phyloP scores from a whole-genome alignment of 2,797 vertebrate species.

The Manis pentadactyla region DNA sequence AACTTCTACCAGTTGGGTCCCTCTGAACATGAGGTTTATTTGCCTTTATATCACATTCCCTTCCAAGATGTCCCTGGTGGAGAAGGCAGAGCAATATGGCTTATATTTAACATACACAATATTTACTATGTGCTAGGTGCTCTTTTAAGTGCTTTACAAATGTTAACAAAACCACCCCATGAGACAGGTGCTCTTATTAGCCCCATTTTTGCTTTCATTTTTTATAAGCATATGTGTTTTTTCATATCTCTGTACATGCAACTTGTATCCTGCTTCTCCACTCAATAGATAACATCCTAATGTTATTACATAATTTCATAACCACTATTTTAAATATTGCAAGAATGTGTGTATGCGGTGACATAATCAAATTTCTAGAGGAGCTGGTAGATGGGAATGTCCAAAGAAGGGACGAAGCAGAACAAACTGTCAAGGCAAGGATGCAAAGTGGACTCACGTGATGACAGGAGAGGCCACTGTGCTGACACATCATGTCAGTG shows the following conservation, averaged over 20 bases:
- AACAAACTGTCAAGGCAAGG: background rate
- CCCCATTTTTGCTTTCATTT: background rate
- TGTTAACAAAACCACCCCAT: background rate
- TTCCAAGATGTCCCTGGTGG: background rate
- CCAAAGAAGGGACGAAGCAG: background rate
- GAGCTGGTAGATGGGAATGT: background rate
- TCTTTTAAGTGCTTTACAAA: background rate
- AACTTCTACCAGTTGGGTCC: background rate
- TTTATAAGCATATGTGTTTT: background rate
- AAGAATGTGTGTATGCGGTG: background rate
- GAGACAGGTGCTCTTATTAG: background rate
- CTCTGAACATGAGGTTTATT: background rate
- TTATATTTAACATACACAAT: background rate
- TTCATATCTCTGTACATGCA: background rate
- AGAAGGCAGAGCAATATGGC: background rate
- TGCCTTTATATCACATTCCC: background rate
- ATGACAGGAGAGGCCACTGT: background rate
- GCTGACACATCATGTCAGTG: rapidly evolving
- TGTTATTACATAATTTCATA: background rate
- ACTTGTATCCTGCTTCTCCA: conserved; percentile 18
- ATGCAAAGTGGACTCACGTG: too few species aligned
- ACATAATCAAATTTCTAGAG: background rate
- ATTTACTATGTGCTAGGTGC: background rate
- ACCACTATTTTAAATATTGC: background rate
- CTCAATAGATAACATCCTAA: background rate